A percentile compares a stretch with the other conserved stretches of the same genome.
These are phyloP conservation scores for Heliconius hewitsoni DNA, from an alignment of 1,140 invertebrate species.

Conservation along the genomic window DNA sequence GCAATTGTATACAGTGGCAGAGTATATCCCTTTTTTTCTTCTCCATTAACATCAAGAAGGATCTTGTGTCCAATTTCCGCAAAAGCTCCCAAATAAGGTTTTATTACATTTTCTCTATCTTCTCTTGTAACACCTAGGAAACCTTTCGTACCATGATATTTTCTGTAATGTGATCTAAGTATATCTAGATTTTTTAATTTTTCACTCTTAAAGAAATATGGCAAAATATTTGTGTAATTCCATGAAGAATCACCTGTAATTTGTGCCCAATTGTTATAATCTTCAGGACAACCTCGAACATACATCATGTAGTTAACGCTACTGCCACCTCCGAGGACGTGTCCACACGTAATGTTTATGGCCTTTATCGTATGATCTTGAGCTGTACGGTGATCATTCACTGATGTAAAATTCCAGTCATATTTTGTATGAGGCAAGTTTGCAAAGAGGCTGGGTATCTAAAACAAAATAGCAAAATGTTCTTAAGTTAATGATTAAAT, in stretches of 20 bases:
- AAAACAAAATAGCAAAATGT: conserved; percentile 26
- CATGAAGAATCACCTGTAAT: conserved; percentile 39
- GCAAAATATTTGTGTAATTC: conserved; percentile 38
- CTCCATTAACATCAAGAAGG: conserved; percentile 45
- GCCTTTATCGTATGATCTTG: conserved; percentile 82
- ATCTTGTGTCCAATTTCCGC: conserved; percentile 45
- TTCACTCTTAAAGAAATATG: conserved; percentile 48
- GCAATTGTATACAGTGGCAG: conserved; percentile 79
- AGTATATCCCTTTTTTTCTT: conserved; percentile 45
- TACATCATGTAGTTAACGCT: conserved; percentile 87
- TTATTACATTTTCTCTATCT: conserved; percentile 5
- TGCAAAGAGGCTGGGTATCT: conserved; percentile 45
- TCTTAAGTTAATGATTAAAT: too few species aligned
- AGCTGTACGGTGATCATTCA: conserved; percentile 84
- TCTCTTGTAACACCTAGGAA: conserved; percentile 41
- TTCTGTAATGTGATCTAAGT: conserved; percentile 25
- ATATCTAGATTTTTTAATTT: conserved; percentile 31
- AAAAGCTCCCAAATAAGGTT: conserved; percentile 46
- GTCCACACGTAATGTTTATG: conserved; percentile 85
- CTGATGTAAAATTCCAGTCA: conserved; percentile 89
- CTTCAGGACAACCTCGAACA: conserved; percentile 39
- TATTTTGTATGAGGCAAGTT: conserved; percentile 42
- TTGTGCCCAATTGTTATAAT: conserved; percentile 45
- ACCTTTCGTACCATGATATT: conserved; percentile 43
- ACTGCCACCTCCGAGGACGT: conserved; percentile 87